Evolutionary conservation across 2,797 vertebrate genomes (phyloP).

Genomic region (Monodelphis domestica): DNA sequence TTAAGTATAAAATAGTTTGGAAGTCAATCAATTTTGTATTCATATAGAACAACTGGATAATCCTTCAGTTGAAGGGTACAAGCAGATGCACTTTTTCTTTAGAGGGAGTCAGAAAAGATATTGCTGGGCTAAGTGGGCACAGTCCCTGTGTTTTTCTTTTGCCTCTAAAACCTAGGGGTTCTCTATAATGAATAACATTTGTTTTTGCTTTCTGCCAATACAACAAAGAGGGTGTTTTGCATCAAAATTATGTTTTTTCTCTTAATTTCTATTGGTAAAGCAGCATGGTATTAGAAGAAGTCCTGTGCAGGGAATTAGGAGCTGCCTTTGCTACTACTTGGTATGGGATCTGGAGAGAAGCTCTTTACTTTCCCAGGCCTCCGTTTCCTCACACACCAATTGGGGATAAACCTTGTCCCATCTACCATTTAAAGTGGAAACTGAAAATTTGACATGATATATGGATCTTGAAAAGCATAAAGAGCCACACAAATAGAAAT

Average conservation of each 20-base stretch:
- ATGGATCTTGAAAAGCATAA: too few relatives aligned
- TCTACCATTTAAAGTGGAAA: too few relatives aligned
- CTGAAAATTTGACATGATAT: too few relatives aligned
- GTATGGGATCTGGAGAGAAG: too few relatives aligned
- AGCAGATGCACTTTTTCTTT: neutral
- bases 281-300: too few relatives aligned
- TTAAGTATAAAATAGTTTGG: neutral
- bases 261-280: too few relatives aligned
- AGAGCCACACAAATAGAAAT: too few relatives aligned
- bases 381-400: too few relatives aligned
- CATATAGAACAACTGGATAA: neutral
- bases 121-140: neutral
- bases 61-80: neutral
- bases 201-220: neutral
- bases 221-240: neutral
- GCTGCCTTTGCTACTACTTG: too few relatives aligned
- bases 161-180: neutral
- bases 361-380: too few relatives aligned
- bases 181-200: neutral
- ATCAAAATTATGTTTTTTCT: neutral
- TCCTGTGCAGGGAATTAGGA: too few relatives aligned
- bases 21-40: neutral
- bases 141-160: neutral
- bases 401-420: too few relatives aligned
- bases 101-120: constrained; percentile 3